Base-by-base conservation (phyloP, 2,113 vertebrate genomes). In the Garra rufa region DNA sequence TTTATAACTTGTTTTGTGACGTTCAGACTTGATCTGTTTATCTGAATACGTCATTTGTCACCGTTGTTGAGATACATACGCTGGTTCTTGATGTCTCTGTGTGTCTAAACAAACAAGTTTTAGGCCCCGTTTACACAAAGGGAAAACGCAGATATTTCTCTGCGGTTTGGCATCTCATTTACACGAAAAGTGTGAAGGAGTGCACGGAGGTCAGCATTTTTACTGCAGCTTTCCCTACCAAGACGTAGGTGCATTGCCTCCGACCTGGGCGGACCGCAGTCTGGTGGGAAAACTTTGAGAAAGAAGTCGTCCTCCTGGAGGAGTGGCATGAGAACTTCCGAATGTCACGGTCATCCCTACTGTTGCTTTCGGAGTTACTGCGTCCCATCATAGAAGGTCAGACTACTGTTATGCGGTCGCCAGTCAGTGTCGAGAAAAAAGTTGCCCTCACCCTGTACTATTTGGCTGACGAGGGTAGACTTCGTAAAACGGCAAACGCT, bases 261-360 rank as follows among this genome's bases (percentile, higher is more conserved):
- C 57, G 70, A 65, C 78, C 84, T 48, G 82, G 86, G 13, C 21
- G 70, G 13, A 87, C 67, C 28, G 63, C 82, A 15, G 57, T n/a
- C 19, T 84, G 82, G 82, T 87, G 86, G 86, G 82, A 81, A 13
- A 84, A 84, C 30, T 87, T 84, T 9, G 70, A 41, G 14, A 80
- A 55, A 26, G 86, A 76, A 63, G 43, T 63, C 7, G 76, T 55
- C 3, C 26, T 85, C 5, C 14, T n/a, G 9, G 79, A 83, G 24
- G 83, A 85, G 50, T 87, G 86, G 83, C 17, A n/a, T 8, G 83
- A 87, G 15, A 85, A 87, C 48, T 85, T 87, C 55, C 6, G 86
- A 1, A 82, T 87, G 86, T 87, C 79, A 21, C 71, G 50, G 48
- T 30, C 46, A 59, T 65, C 82, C 24, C 46, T 82, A 3, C 11